Percentiles rank a stretch among this genome's conserved stretches.
Conservation (phyloP, 2,888 invertebrate genomes). For the Hypomecis atomaria region DNA sequence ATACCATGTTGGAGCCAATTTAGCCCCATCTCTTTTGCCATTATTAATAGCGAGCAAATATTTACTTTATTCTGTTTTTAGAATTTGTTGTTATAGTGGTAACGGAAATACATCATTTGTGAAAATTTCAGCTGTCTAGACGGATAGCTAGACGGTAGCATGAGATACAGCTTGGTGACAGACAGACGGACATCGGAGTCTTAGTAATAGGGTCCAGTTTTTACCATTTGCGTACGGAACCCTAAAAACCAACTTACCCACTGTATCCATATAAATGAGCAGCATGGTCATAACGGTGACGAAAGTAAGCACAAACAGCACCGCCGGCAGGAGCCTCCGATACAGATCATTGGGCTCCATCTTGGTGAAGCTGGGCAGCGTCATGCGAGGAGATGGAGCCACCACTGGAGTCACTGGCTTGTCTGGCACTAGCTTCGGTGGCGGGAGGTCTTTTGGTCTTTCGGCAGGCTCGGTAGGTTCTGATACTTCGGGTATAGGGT, state of each 20-base stretch:
- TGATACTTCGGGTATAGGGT: constrained; percentile 51
- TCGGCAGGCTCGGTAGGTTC: constrained; percentile 43
- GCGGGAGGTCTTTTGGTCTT: constrained; percentile 52
- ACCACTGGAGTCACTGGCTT: constrained; percentile 48
- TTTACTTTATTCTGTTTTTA: too few relatives aligned
- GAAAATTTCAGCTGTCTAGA: too few relatives aligned
- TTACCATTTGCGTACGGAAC: background rate
- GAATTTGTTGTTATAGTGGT: too few relatives aligned
- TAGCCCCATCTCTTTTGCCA: too few relatives aligned
- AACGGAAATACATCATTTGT: too few relatives aligned
- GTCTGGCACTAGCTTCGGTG: constrained; percentile 42
- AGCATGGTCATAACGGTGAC: constrained; percentile 92
- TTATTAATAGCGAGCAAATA: too few relatives aligned
- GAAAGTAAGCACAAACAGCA: constrained; percentile 90
- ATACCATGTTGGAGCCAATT: too few relatives aligned
- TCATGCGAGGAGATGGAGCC: constrained; percentile 51
- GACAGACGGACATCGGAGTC: too few relatives aligned
- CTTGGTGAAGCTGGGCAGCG: constrained; percentile 68
- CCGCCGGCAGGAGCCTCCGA: constrained; percentile 86
- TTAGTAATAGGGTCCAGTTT: too few relatives aligned
- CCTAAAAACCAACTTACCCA: constrained; percentile 82
- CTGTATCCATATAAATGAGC: constrained; percentile 92
- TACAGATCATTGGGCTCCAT: constrained; percentile 76
- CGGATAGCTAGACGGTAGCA: too few relatives aligned
- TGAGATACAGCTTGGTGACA: too few relatives aligned